phyloP scores from a whole-genome alignment of 2,888 invertebrate species.

The Apoda limacodes region DNA sequence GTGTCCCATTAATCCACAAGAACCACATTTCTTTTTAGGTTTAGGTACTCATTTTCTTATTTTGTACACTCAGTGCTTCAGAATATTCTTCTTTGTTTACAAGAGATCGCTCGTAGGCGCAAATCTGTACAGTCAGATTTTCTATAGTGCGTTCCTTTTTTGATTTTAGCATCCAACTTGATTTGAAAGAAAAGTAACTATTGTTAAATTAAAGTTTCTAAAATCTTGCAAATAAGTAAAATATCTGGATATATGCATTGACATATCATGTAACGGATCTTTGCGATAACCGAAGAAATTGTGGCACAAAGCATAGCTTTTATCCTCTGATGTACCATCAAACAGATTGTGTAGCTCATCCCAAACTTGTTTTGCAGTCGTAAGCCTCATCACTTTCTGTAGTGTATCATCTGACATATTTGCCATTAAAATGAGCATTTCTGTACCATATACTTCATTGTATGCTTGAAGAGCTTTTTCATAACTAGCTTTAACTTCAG shows the following conservation, averaged over 20 bases:
- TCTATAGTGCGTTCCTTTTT: not conserved
- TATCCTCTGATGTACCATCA: no score
- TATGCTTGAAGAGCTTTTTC: not conserved
- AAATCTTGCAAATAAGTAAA: not conserved
- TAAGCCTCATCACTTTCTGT: not conserved
- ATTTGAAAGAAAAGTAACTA: not conserved
- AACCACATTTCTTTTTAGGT: not conserved
- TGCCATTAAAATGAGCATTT: not conserved
- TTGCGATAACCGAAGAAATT: no score
- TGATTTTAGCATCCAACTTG: not conserved
- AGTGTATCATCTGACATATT: not conserved
- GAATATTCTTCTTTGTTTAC: slow-evolving; percentile 1
- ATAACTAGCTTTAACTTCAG: not conserved
- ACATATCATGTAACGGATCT: not conserved
- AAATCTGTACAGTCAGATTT: not conserved
- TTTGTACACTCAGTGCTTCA: not conserved
- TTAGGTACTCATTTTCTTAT: not conserved
- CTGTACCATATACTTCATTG: not conserved
- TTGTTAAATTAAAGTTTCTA: not conserved
- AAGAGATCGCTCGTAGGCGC: not conserved
- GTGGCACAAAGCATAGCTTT: no score
- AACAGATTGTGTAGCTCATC: no score
- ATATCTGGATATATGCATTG: not conserved
- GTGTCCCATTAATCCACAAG: not conserved
- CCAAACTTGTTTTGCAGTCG: no score